These are phyloP conservation scores for Catharus bicknelli DNA, from an alignment of 2,113 vertebrate genomes.

Conservation along the genomic window DNA sequence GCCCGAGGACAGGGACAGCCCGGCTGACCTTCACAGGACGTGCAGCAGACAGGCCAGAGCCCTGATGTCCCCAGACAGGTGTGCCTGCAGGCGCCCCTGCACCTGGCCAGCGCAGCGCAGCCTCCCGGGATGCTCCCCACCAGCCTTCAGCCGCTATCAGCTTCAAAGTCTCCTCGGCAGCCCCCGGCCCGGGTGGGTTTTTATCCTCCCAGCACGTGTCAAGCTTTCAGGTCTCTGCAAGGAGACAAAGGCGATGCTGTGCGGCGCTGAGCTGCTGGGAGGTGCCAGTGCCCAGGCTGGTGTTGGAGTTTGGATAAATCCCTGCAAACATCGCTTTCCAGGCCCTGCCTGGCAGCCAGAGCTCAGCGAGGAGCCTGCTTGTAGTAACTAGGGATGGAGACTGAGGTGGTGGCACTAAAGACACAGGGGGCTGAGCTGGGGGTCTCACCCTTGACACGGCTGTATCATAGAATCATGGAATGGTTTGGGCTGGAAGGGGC, in stretches of 20 bases:
- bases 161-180: slow-evolving; percentile 8
- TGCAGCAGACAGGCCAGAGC: neutral
- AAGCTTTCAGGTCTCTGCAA: slow-evolving; percentile 2
- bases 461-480: neutral
- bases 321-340: neutral
- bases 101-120: neutral
- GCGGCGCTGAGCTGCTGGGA: neutral
- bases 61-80: slow-evolving; percentile 40
- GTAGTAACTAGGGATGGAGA: neutral
- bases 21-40: slow-evolving; percentile 25
- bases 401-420: neutral
- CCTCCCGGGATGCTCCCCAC: neutral
- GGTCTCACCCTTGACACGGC: neutral
- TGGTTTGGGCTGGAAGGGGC: neutral
- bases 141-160: slow-evolving; percentile 27
- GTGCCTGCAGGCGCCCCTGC: neutral
- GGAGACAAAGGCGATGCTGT: neutral
- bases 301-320: neutral
- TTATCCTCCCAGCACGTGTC: neutral
- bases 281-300: neutral
- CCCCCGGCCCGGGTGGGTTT: neutral
- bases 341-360: neutral
- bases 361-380: neutral
- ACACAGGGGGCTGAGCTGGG: too few species aligned
- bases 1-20: slow-evolving; percentile 21